Evolutionary conservation across 2,113 vertebrate genomes (phyloP).

Genomic region (Scytalopus superciliaris): DNA sequence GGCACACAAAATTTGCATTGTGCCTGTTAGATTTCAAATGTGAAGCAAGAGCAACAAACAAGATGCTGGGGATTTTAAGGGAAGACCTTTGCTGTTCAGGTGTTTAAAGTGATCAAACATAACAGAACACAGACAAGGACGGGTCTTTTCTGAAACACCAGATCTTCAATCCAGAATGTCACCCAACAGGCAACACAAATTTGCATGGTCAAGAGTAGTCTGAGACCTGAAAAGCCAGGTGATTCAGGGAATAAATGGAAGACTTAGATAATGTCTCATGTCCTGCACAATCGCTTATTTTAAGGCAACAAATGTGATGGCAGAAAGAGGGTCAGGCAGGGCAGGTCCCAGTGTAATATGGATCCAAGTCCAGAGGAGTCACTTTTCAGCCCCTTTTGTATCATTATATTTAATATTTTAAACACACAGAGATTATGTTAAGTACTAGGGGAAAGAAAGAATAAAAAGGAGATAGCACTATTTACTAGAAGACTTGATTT

Average conservation of each 20-base stretch:
- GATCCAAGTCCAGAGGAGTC: neutral
- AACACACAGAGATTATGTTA: neutral
- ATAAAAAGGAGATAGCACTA: neutral
- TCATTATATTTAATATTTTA: neutral
- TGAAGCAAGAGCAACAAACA: neutral
- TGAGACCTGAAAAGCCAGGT: neutral
- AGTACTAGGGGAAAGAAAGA: neutral
- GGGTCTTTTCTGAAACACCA: neutral
- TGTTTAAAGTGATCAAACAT: neutral
- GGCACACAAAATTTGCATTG: neutral
- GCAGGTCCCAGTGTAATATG: neutral
- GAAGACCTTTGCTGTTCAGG: neutral
- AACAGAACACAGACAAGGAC: neutral
- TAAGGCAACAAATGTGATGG: neutral
- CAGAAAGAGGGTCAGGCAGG: neutral
- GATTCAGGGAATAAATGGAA: neutral
- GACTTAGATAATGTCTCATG: neutral
- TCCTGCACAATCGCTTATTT: neutral
- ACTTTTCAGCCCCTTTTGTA: neutral
- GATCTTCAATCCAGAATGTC: neutral
- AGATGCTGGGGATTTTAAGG: neutral
- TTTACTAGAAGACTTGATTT: neutral
- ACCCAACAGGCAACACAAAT: accelerated
- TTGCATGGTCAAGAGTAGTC: neutral
- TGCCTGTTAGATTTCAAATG: neutral